Percentiles rank a stretch among this genome's conserved stretches.
These are phyloP conservation scores for Astropecten irregularis DNA, from an alignment of 53 echinoderm and acorn worm species.

Conservation along the genomic window DNA sequence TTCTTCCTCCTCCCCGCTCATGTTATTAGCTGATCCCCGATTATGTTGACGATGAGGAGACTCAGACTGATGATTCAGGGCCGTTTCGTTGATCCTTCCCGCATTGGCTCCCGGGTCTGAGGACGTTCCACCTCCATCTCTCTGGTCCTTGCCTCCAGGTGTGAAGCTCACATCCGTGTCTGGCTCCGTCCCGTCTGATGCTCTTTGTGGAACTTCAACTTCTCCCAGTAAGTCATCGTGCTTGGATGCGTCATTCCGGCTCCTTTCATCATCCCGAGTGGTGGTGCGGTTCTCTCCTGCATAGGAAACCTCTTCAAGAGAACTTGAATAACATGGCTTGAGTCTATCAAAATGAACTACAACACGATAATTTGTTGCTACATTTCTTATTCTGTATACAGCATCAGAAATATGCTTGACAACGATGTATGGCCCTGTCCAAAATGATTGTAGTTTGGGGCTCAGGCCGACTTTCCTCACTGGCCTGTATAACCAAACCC, in stretches of 20 bases:
- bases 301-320: neutral
- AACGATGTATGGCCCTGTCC: constrained; percentile 22
- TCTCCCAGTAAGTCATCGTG: no score
- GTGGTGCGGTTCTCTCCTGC: neutral
- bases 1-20: neutral
- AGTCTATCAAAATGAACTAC: constrained; percentile 40
- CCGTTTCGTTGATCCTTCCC: no score
- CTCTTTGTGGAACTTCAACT: no score
- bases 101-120: no score
- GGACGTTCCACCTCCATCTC: no score
- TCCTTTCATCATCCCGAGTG: neutral
- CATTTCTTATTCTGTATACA: neutral
- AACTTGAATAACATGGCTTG: constrained; percentile 12
- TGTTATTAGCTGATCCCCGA: neutral
- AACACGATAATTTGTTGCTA: neutral
- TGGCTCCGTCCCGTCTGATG: no score
- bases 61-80: no score
- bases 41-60: no score
- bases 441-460: constrained; percentile 16
- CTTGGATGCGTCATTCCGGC: neutral
- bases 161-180: no score
- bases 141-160: no score
- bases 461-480: neutral
- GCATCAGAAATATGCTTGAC: constrained; percentile 9
- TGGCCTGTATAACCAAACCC: constrained; percentile 29